phyloP scores from a whole-genome alignment of 2,888 invertebrate species.

The Andrena marginata region DNA sequence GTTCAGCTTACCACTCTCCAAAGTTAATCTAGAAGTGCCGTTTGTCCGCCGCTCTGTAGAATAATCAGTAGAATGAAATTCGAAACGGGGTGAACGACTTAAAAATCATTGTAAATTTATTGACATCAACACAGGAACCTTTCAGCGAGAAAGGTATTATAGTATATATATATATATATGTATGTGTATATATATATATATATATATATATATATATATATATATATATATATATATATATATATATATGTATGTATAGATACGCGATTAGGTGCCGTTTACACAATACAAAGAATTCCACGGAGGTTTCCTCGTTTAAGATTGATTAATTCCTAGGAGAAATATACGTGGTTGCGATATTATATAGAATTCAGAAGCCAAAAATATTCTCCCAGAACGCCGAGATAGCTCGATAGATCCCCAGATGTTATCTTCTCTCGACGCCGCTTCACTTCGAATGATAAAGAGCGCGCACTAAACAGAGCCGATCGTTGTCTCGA shows the following conservation, averaged over 20 bases:
- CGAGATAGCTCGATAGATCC: slow-evolving; percentile 36
- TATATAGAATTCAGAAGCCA: slow-evolving; percentile 28
- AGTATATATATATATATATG: neutral
- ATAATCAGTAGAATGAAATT: slow-evolving; percentile 2
- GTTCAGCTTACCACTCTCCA: too few relatives aligned
- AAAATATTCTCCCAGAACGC: slow-evolving; percentile 39
- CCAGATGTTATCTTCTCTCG: neutral
- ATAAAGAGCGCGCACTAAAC: slow-evolving; percentile 30
- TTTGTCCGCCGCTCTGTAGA: neutral
- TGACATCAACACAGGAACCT: slow-evolving; percentile 38
- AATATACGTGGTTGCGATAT: slow-evolving; percentile 33
- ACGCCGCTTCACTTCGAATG: slow-evolving; percentile 16
- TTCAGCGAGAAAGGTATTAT: slow-evolving; percentile 5
- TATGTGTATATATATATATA: too few relatives aligned
- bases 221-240: too few relatives aligned
- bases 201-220: too few relatives aligned
- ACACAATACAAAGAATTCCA: slow-evolving; percentile 24
- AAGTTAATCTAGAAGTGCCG: neutral
- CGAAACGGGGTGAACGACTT: slow-evolving; percentile 9
- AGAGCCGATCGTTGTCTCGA: slow-evolving; percentile 67
- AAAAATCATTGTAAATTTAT: slow-evolving; percentile 41
- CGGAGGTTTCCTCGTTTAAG: slow-evolving; percentile 26
- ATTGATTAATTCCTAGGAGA: slow-evolving; percentile 40
- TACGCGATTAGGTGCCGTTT: slow-evolving; percentile 35
- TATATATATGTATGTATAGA: neutral